Percentiles rank a stretch among this genome's conserved stretches.
phyloP scores from a whole-genome alignment of 2,888 invertebrate genomes.

The Rhyacophila evoluta region DNA sequence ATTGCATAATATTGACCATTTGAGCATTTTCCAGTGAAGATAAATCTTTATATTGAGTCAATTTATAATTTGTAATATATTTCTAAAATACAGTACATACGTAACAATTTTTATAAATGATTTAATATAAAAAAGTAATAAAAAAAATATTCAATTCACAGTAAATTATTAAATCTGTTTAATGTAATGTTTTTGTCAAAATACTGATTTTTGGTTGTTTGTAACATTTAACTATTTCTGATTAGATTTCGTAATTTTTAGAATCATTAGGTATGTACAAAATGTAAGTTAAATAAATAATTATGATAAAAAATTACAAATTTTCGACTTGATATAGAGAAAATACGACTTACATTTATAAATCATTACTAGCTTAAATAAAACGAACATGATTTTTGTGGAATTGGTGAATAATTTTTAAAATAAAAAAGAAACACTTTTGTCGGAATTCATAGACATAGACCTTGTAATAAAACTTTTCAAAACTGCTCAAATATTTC shows the following conservation, averaged over 20 bases:
- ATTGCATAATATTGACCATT: too few species aligned
- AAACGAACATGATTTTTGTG: background rate
- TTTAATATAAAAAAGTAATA: too few species aligned
- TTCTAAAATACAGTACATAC: too few species aligned
- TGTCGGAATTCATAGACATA: background rate
- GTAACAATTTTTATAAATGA: too few species aligned
- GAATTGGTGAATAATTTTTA: background rate
- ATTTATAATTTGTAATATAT: too few species aligned
- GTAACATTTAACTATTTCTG: too few species aligned
- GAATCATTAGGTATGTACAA: conserved; percentile 11
- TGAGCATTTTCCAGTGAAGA: too few species aligned
- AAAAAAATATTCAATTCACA: too few species aligned
- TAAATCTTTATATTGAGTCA: too few species aligned
- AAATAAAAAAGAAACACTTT: background rate
- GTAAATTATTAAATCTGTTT: too few species aligned
- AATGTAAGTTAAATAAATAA: conserved; percentile 22
- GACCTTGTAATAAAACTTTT: too few species aligned
- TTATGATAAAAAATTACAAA: conserved; percentile 15
- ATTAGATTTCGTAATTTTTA: background rate
- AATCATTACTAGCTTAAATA: background rate
- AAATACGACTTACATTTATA: background rate
- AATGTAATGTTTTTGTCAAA: background rate
- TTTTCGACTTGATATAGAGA: conserved; percentile 21
- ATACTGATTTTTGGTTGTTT: background rate
- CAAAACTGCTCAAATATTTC: conserved; percentile 18